Conservation (phyloP, 2,797 vertebrate genomes). For the Paramormyrops hopkinsi region DNA sequence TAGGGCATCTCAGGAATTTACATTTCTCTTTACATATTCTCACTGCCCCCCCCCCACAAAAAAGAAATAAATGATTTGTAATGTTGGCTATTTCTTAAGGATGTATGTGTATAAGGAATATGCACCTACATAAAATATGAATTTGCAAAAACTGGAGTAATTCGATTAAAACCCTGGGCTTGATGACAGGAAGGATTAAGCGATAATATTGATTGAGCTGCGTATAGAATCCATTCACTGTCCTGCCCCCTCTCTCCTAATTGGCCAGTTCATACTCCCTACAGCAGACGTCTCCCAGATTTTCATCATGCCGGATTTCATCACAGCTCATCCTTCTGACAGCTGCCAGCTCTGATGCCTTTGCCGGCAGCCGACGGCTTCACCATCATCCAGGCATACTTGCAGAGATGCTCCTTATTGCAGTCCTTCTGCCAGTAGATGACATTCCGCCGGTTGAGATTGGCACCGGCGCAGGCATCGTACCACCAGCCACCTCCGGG, state of each 20-base stretch:
- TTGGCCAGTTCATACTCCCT: neutral
- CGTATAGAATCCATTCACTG: neutral
- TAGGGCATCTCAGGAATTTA: neutral
- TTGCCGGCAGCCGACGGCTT: conserved; percentile 59
- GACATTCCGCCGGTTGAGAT: conserved; percentile 73
- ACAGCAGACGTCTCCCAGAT: neutral
- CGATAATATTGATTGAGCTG: neutral
- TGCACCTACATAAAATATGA: neutral
- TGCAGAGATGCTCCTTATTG: conserved; percentile 68
- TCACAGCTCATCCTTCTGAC: conserved; percentile 65
- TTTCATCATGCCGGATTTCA: neutral
- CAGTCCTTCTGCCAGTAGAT: conserved; percentile 83
- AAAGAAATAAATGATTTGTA: neutral
- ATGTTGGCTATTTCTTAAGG: neutral
- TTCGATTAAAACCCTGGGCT: neutral
- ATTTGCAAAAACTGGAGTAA: neutral
- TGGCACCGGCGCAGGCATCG: conserved; percentile 71
- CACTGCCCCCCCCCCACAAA: neutral
- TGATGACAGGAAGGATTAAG: neutral
- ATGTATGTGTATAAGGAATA: neutral
- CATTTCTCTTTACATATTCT: neutral
- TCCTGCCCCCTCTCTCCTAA: neutral
- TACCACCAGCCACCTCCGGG: conserved; percentile 79
- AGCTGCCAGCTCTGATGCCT: conserved; percentile 45
- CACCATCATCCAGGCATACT: conserved; percentile 80